A percentile compares a stretch with the other conserved stretches of the same genome.
Evolutionary conservation across 64 coral and sea anemone species (phyloP).

Genomic region (Porites australiensis): DNA sequence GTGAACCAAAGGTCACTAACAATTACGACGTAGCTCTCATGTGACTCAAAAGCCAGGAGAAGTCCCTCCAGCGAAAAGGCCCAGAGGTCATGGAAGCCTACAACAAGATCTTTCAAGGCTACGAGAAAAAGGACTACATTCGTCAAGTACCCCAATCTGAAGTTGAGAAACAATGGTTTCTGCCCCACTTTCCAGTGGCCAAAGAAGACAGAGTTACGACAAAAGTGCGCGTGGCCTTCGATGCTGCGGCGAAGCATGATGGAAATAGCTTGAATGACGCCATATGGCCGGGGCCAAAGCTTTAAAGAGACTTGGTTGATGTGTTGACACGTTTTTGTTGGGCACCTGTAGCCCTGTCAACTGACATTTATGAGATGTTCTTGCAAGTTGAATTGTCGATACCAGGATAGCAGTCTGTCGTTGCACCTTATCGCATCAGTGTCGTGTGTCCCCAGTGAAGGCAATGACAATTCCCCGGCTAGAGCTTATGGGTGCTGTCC

Average conservation of each 20-base stretch:
- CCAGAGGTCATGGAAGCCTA: conserved; percentile 58
- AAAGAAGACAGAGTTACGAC: too few species aligned
- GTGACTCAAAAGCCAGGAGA: conserved; percentile 32
- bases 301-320: conserved; percentile 59
- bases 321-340: conserved; percentile 56
- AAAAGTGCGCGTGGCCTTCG: conserved; percentile 68
- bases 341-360: conserved; percentile 66
- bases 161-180: conserved; percentile 3
- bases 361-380: conserved; percentile 84
- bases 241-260: conserved; percentile 49
- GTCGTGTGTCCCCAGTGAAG: conserved; percentile 45
- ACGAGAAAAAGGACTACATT: conserved; percentile 43
- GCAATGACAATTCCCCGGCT: conserved; percentile 42
- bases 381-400: conserved; percentile 59
- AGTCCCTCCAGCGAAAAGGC: conserved; percentile 26
- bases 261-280: conserved; percentile 70
- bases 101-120: conserved; percentile 43
- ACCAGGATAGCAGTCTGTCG: background rate
- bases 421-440: conserved; percentile 42
- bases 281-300: conserved; percentile 47
- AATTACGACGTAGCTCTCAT: conserved; percentile 50
- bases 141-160: conserved; percentile 9
- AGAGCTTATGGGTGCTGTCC: conserved; percentile 73
- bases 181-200: conserved; percentile 47
- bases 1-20: conserved; percentile 64